Percentiles rank a stretch among this genome's conserved stretches.
These are phyloP conservation scores for Periophthalmodon schlosseri DNA, from an alignment of 2,113 vertebrate species.

Conservation along the genomic window DNA sequence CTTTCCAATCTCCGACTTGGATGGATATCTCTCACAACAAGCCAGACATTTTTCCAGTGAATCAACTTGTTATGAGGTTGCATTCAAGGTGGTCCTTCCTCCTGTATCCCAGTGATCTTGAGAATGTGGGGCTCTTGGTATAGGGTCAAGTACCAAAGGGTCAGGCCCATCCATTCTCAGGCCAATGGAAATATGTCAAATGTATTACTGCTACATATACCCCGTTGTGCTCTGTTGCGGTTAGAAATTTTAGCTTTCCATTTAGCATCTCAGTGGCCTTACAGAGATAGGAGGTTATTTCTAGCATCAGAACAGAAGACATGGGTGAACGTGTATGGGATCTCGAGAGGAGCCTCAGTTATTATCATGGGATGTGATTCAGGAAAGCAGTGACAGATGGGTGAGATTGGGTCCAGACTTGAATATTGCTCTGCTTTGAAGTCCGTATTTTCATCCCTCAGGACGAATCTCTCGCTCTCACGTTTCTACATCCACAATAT, in stretches of 20 bases:
- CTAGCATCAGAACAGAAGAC: conserved; percentile 13
- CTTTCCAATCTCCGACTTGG: conserved; percentile 37
- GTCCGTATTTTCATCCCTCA: conserved; percentile 28
- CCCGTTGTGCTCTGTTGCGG: conserved; percentile 10
- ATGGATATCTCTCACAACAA: conserved; percentile 17
- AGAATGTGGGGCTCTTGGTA: conserved; percentile 42
- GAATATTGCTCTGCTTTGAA: conserved; percentile 44
- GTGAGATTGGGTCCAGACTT: conserved; percentile 51
- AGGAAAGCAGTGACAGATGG: conserved; percentile 53
- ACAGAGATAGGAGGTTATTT: background rate
- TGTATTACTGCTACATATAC: conserved; percentile 8
- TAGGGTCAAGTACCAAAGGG: conserved; percentile 48
- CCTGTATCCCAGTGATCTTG: conserved; percentile 35
- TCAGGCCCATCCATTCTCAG: conserved; percentile 54
- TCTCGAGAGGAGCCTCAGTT: background rate
- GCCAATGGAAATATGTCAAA: conserved; percentile 34
- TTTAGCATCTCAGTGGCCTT: conserved; percentile 3
- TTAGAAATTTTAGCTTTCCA: conserved; percentile 16
- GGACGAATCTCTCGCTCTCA: conserved; percentile 8
- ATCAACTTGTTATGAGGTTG: conserved; percentile 19
- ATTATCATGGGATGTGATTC: conserved; percentile 30
- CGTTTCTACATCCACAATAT: conserved; percentile 13
- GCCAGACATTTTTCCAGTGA: conserved; percentile 11
- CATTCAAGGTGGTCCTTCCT: conserved; percentile 32
- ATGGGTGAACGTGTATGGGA: conserved; percentile 3